Base-by-base conservation (phyloP, 2,113 vertebrate genomes). In the Acanthisitta chloris region DNA sequence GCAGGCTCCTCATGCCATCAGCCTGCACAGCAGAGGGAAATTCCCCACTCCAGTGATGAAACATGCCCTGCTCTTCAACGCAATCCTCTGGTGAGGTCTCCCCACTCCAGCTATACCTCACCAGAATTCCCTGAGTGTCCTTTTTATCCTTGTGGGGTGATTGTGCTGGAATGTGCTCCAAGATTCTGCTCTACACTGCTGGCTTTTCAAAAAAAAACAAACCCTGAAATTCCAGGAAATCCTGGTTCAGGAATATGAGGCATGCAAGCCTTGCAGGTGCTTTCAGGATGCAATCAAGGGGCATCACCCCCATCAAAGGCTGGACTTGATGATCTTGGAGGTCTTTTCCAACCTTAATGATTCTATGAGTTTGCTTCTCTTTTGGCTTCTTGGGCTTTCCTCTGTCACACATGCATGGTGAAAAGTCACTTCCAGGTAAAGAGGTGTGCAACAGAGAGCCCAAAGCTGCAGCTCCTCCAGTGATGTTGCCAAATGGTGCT, bases 81-180 rank as follows among this genome's bases (percentile, higher is more conserved):
- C 1, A 9, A 66, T 43, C 58, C 25, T 80, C 48, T 57, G 74
- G 73, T 19, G 10, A 54, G 48, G n/a, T n/a, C 18, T 77, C n/a
- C 61, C 33, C 2, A 7, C 34, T 64, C 51, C 81, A 81, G 72
- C 76, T 43, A 12, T 1, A 12, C n/a, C 61, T 86, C 10, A 4
- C 1, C 5, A 14, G 5, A n/a, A 46, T 24, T 54, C 34, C 55
- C 49, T 2, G 3, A 0, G 0, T 2, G 12, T 17, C 23, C 23
- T 62, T 46, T 17, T 45, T 16, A 38, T 78, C 69, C 10, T 54
- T 28, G 28, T 1, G 3, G 42, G n/a, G 36, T 48, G 24, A 19
- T 10, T 4, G 15, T 18, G 58, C 23, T 54, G 43, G 18, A 62
- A 61, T 2, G 12, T 3, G 12, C 79, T 59, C 34, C 12, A 17